Base-by-base conservation (phyloP, 2,797 vertebrate genomes). In the Falco peregrinus region DNA sequence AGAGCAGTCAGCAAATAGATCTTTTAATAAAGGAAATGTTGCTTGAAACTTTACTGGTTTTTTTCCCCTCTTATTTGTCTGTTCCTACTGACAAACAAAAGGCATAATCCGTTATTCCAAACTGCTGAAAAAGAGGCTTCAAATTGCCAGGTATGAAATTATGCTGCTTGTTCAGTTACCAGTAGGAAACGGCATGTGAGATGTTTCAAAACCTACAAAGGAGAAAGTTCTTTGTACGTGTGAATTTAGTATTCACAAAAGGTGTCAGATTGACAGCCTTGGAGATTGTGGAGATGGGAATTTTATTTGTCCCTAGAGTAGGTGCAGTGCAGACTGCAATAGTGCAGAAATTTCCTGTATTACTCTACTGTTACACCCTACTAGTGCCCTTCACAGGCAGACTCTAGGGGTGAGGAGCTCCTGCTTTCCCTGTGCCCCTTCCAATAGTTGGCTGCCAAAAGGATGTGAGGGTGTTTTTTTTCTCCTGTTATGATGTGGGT, bases 201-300 rank as follows among this genome's bases (percentile, higher is more conserved):
- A 79, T 94, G 76, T 86, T 96, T 97, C 70, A 90, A 24, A 96
- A 89, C 91, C 93, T 96, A 90, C 89, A 88, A 94, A 97, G 92
- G 93, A 86, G 93, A 93, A 96, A 91, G 92, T 96, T 96, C 96
- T 97, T 97, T 96, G 87, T 95, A 84, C 59, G 39, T 86, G 63
- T 84, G 95, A 96, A 93, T 97, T 97, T 94, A 76, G 89, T 92
- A 97, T 96, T 96, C 95, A 95, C 92, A 92, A 82, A 97, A 96
- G 84, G 89, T 92, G 76, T 92, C 89, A 97, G 95, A 96, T 93
- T 97, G 95, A 96, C 92, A 94, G 87, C 90, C 74, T 43, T 47
- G 82, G 95, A 92, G 93, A 76, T 84, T 64, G 93, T 89, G 94
- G 96, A 94, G 93, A 93, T 81, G 4, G 6, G 87, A 93, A 92